Conservation (phyloP, 1,140 invertebrate genomes). For the Armadillidium nasatum region DNA sequence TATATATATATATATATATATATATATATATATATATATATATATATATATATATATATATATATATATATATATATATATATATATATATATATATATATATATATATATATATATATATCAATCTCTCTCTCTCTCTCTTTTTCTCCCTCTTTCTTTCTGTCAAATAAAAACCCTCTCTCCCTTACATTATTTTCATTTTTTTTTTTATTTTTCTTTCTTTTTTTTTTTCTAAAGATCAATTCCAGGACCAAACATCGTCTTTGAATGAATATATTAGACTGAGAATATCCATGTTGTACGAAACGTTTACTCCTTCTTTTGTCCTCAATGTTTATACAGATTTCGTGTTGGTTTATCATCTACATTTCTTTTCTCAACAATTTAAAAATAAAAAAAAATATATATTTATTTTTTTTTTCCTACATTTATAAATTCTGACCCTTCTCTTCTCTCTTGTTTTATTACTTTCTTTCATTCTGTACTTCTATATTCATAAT, state of each 20-base stretch:
- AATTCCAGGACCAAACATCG: slow-evolving; percentile 3
- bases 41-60: not conserved
- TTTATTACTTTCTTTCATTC: not conserved
- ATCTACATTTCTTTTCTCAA: not conserved
- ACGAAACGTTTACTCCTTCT: not conserved
- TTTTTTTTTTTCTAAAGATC: slow-evolving; percentile 7
- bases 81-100: slow-evolving; percentile 2
- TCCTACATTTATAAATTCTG: not conserved
- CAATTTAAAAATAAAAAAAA: no score
- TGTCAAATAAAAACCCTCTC: not conserved
- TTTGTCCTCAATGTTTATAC: not conserved
- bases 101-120: not conserved
- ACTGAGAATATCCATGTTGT: not conserved
- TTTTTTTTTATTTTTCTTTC: no score
- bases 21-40: not conserved
- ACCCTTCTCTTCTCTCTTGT: not conserved
- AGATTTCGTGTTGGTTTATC: slow-evolving; percentile 5
- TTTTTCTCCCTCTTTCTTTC: not conserved
- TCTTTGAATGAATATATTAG: not conserved
- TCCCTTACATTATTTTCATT: not conserved
- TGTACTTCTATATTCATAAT: no score
- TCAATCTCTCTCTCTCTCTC: no score
- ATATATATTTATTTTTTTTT: not conserved
- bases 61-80: not conserved
- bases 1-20: no score